phyloP scores from a whole-genome alignment of 2,888 invertebrate genomes.

The Emmelina monodactyla region DNA sequence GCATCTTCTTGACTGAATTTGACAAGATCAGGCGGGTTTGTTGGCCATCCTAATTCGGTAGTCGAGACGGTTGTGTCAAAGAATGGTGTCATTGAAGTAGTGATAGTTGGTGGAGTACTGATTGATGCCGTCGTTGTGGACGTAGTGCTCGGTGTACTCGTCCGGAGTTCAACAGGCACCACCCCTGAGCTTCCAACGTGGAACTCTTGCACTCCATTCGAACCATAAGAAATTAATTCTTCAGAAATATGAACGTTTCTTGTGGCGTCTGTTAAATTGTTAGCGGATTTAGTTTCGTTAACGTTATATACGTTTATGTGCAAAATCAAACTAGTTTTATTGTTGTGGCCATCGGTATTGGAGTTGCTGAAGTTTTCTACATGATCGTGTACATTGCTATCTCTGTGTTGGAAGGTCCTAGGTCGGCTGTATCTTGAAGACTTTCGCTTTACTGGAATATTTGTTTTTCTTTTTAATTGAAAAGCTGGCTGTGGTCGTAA shows the following conservation, averaged over 20 bases:
- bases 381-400: slow-evolving; percentile 3
- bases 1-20: slow-evolving; percentile 51
- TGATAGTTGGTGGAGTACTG: slow-evolving; percentile 19
- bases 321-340: slow-evolving; percentile 65
- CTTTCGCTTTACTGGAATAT: slow-evolving; percentile 23
- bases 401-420: slow-evolving; percentile 16
- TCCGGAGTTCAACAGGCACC: slow-evolving; percentile 30
- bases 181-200: slow-evolving; percentile 51
- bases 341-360: background rate
- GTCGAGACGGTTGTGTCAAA: slow-evolving; percentile 23
- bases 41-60: slow-evolving; percentile 19
- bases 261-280: slow-evolving; percentile 14
- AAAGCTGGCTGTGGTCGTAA: slow-evolving; percentile 35
- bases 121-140: slow-evolving; percentile 16
- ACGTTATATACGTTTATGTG: slow-evolving; percentile 70
- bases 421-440: slow-evolving; percentile 26
- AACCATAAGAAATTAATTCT: slow-evolving; percentile 18
- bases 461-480: slow-evolving; percentile 41
- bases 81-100: slow-evolving; percentile 22
- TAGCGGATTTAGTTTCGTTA: slow-evolving; percentile 7
- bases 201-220: slow-evolving; percentile 42
- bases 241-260: background rate
- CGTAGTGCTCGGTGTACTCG: slow-evolving; percentile 8
- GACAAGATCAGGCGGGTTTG: slow-evolving; percentile 34
- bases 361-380: background rate